Conservation (phyloP, 2,888 invertebrate genomes). For the Philereme transversata region DNA sequence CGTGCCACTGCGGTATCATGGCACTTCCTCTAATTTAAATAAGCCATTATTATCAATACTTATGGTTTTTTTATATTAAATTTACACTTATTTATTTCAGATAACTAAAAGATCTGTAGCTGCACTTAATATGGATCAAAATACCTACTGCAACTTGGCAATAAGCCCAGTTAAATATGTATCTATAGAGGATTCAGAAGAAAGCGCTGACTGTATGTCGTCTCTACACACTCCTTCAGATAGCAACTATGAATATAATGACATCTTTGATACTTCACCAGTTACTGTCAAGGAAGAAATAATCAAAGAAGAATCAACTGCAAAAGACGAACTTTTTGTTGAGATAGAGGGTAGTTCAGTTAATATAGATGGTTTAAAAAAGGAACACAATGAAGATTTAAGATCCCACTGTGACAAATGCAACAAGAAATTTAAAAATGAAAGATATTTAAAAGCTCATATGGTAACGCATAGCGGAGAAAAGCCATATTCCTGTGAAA, state of each 20-base stretch:
- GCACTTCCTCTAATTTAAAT: no score
- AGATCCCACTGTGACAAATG: neutral
- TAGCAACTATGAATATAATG: neutral
- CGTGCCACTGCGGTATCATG: no score
- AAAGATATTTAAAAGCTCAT: slow-evolving; percentile 1
- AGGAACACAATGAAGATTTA: neutral
- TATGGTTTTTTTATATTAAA: neutral
- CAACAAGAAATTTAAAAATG: neutral
- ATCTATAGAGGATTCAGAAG: neutral
- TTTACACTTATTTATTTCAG: neutral
- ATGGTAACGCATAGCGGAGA: neutral
- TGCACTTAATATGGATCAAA: neutral
- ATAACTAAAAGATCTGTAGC: neutral
- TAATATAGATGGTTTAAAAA: neutral
- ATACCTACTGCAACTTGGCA: neutral
- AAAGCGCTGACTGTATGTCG: neutral
- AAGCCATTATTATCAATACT: no score
- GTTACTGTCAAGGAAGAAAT: neutral
- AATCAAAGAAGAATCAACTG: neutral
- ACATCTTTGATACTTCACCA: neutral
- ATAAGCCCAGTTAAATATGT: neutral
- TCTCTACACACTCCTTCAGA: neutral
- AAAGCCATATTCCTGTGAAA: neutral
- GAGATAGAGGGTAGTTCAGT: neutral
- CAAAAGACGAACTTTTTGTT: neutral